These are phyloP conservation scores for Prenolepis imparis DNA, from an alignment of 2,888 invertebrate species.

Conservation along the genomic window DNA sequence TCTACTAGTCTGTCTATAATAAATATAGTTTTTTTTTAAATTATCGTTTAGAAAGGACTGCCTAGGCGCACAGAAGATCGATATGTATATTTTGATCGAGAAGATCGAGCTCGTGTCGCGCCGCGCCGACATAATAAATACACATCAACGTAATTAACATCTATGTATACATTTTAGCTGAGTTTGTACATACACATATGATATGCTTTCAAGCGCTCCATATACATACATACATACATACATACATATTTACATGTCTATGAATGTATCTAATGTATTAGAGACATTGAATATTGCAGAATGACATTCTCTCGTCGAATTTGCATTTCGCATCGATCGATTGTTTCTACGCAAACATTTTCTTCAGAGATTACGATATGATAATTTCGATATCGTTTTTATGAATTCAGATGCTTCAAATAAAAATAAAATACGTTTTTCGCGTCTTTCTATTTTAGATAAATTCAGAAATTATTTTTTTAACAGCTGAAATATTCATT, in stretches of 20 bases:
- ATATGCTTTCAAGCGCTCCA: slow-evolving; percentile 46
- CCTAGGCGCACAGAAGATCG: slow-evolving; percentile 48
- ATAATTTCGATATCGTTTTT: background rate
- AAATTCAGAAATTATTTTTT: background rate
- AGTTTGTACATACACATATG: slow-evolving; percentile 55
- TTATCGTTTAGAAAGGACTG: slow-evolving; percentile 16
- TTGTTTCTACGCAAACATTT: slow-evolving; percentile 17
- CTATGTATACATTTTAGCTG: slow-evolving; percentile 52
- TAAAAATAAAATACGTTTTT: background rate
- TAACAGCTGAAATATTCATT: background rate
- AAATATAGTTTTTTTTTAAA: slow-evolving; percentile 36
- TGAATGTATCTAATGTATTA: slow-evolving; percentile 11
- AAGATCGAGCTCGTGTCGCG: slow-evolving; percentile 18
- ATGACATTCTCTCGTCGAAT: slow-evolving; percentile 21
- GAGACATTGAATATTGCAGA: slow-evolving; percentile 38
- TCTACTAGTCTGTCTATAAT: slow-evolving; percentile 34
- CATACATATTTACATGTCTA: slow-evolving; percentile 55
- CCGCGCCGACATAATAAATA: slow-evolving; percentile 12
- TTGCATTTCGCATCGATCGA: slow-evolving; percentile 21
- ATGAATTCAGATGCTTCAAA: background rate
- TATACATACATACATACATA: slow-evolving; percentile 52
- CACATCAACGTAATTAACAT: slow-evolving; percentile 52
- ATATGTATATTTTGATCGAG: slow-evolving; percentile 46
- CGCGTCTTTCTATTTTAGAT: background rate
- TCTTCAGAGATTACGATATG: background rate